Evolutionary conservation across 2,888 invertebrate genomes (phyloP).

Genomic region (Stegana nigrithorax): DNA sequence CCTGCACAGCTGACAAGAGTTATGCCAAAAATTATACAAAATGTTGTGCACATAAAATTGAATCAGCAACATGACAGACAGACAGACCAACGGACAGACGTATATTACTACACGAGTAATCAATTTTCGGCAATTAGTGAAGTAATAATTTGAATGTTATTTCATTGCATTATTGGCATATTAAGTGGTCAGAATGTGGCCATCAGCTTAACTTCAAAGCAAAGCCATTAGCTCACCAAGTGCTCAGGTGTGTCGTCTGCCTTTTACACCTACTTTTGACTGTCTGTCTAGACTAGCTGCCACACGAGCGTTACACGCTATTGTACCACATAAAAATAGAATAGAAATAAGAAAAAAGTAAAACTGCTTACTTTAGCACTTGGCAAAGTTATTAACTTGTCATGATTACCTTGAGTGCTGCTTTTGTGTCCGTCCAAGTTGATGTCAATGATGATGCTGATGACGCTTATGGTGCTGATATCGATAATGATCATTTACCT

Average conservation of each 20-base stretch:
- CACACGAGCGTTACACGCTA: too few species aligned
- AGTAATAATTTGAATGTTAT: background rate
- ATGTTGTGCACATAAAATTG: background rate
- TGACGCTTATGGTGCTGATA: too few species aligned
- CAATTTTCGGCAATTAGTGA: conserved; percentile 1
- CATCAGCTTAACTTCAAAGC: background rate
- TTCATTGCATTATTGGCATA: background rate
- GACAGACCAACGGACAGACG: background rate
- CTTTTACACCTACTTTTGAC: too few species aligned
- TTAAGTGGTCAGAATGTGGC: background rate
- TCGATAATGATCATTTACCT: too few species aligned
- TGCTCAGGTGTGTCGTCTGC: background rate
- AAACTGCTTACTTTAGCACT: too few species aligned
- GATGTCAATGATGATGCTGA: too few species aligned
- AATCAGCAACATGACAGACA: background rate
- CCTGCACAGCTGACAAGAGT: background rate
- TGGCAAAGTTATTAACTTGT: too few species aligned
- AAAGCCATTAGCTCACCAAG: background rate
- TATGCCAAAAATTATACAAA: background rate
- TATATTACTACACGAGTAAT: background rate
- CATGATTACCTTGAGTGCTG: too few species aligned
- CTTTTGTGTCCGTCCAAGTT: too few species aligned
- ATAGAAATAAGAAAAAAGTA: too few species aligned
- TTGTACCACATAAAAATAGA: too few species aligned
- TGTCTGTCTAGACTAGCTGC: background rate